Evolutionary conservation across 2,888 invertebrate species (phyloP).

Genomic region (Chymomyza caudatula): DNA sequence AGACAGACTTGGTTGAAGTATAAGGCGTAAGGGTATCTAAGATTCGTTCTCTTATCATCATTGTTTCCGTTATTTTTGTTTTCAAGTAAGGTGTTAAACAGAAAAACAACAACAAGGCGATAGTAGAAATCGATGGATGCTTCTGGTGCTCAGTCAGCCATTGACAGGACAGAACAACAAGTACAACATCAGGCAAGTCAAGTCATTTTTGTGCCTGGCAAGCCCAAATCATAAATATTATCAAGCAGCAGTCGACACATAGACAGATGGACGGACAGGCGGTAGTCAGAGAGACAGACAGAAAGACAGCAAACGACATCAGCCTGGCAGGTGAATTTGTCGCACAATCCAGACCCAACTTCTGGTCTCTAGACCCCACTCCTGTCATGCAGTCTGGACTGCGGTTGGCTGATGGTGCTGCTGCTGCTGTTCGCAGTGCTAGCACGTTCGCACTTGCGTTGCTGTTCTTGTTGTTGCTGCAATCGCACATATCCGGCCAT

Average conservation of each 20-base stretch:
- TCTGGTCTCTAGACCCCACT: neutral
- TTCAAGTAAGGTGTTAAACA: slow-evolving; percentile 13
- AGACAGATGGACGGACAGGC: neutral
- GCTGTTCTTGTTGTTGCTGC: slow-evolving; percentile 11
- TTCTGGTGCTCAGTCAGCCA: neutral
- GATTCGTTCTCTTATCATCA: too few species aligned
- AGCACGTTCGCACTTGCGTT: slow-evolving; percentile 17
- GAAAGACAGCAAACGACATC: slow-evolving; percentile 18
- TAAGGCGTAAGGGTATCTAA: neutral
- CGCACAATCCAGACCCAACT: slow-evolving; percentile 15
- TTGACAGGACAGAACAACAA: neutral
- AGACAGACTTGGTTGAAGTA: too few species aligned
- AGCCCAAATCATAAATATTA: slow-evolving; percentile 66
- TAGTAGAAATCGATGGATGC: slow-evolving; percentile 32
- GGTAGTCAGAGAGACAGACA: slow-evolving; percentile 3
- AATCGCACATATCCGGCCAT: slow-evolving; percentile 39
- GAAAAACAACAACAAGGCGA: slow-evolving; percentile 11
- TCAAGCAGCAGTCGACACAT: slow-evolving; percentile 3
- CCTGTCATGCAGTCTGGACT: neutral
- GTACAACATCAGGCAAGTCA: neutral
- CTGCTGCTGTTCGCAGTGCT: neutral
- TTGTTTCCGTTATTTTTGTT: neutral
- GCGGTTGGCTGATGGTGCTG: neutral
- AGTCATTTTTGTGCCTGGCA: slow-evolving; percentile 32
- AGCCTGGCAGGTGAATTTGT: slow-evolving; percentile 65